Conservation (phyloP, 2,888 invertebrate species). For the Lumbricus terrestris region DNA sequence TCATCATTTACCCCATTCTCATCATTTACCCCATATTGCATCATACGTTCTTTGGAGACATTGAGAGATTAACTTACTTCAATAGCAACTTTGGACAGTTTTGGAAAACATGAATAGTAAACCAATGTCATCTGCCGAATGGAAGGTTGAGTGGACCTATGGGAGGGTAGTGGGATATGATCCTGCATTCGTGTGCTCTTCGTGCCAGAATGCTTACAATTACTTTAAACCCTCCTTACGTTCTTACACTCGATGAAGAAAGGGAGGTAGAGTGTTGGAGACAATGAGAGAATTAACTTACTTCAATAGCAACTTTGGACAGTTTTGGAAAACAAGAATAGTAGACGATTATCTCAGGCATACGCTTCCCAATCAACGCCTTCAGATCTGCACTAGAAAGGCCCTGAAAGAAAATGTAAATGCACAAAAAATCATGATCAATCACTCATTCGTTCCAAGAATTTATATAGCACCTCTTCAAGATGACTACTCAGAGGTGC, state of each 20-base stretch:
- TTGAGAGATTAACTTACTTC: neutral
- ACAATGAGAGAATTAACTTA: neutral
- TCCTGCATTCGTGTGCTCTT: too few species aligned
- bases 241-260: neutral
- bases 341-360: neutral
- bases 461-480: too few species aligned
- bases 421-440: neutral
- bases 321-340: neutral
- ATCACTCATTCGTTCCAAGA: too few species aligned
- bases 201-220: too few species aligned
- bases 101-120: slow-evolving; percentile 3
- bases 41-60: neutral
- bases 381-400: neutral
- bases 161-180: too few species aligned
- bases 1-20: too few species aligned
- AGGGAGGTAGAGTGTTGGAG: neutral
- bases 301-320: neutral
- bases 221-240: too few species aligned
- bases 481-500: too few species aligned
- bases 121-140: too few species aligned
- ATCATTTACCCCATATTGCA: too few species aligned
- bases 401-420: neutral
- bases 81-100: neutral
- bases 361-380: neutral
- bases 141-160: too few species aligned